phyloP scores from a whole-genome alignment of 2,888 invertebrate genomes.

The Caenorhabditis uteleia region DNA sequence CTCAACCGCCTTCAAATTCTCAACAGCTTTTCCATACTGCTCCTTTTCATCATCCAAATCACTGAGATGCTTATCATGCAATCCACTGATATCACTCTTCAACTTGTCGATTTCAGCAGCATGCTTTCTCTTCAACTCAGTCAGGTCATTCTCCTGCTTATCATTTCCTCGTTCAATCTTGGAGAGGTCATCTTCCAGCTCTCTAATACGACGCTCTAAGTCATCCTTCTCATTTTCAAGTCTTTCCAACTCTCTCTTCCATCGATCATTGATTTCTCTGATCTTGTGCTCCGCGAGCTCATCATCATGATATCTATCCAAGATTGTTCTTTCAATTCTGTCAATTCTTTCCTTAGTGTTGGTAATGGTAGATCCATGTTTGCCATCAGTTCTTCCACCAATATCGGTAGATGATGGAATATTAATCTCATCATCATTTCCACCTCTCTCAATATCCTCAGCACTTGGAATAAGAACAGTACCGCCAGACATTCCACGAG shows the following conservation, averaged over 20 bases:
- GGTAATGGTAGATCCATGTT: neutral
- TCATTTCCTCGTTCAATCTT: slow-evolving; percentile 61
- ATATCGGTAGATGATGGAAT: slow-evolving; percentile 24
- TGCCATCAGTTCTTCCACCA: slow-evolving; percentile 8
- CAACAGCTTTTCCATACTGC: slow-evolving; percentile 60
- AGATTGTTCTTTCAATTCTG: slow-evolving; percentile 36
- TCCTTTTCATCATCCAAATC: slow-evolving; percentile 67
- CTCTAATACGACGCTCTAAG: slow-evolving; percentile 61
- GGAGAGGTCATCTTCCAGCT: slow-evolving; percentile 64
- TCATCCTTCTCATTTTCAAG: slow-evolving; percentile 68
- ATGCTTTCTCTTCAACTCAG: slow-evolving; percentile 63
- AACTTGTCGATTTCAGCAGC: slow-evolving; percentile 64
- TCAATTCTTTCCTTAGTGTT: slow-evolving; percentile 30
- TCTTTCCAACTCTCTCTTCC: slow-evolving; percentile 64
- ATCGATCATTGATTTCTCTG: slow-evolving; percentile 65
- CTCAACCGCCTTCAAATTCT: slow-evolving; percentile 55
- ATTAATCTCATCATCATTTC: slow-evolving; percentile 20
- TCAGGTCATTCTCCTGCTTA: slow-evolving; percentile 57
- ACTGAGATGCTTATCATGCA: slow-evolving; percentile 64
- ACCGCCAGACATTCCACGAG: slow-evolving; percentile 30
- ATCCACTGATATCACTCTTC: slow-evolving; percentile 58
- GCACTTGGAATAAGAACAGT: slow-evolving; percentile 36
- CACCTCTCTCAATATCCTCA: slow-evolving; percentile 13
- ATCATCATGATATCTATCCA: slow-evolving; percentile 57
- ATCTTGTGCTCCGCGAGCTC: slow-evolving; percentile 55